These are phyloP conservation scores for Protomyctophum bolini DNA, from an alignment of 2,113 vertebrate species.

Conservation along the genomic window DNA sequence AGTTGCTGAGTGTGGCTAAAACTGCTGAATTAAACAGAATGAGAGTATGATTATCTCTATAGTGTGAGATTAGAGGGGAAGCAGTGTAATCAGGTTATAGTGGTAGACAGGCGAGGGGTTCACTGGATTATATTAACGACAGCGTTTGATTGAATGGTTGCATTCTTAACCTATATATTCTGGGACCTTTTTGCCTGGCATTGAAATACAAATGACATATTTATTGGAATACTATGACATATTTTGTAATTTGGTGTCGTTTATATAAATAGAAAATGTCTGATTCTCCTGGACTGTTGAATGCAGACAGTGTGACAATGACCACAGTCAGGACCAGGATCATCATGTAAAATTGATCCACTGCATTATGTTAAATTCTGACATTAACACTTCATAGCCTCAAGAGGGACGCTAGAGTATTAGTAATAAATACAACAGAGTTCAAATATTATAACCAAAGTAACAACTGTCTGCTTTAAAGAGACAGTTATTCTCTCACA, in stretches of 20 bases:
- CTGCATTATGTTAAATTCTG: background rate
- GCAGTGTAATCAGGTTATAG: constrained; percentile 62
- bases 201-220: background rate
- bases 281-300: background rate
- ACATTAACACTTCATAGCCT: background rate
- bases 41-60: constrained; percentile 40
- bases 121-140: constrained; percentile 56
- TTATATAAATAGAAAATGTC: background rate
- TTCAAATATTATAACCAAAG: constrained; percentile 21
- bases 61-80: constrained; percentile 67
- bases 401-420: background rate
- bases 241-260: background rate
- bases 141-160: constrained; percentile 51
- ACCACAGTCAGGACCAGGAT: background rate
- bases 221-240: background rate
- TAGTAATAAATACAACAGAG: constrained; percentile 4
- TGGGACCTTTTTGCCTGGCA: constrained; percentile 1
- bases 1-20: background rate
- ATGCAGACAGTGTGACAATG: background rate
- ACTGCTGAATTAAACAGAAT: constrained; percentile 27
- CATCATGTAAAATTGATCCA: background rate
- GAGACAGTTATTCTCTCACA: background rate
- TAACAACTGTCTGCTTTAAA: constrained; percentile 2
- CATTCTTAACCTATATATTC: constrained; percentile 50
- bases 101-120: constrained; percentile 42